Evolutionary conservation across 2,888 invertebrate genomes (phyloP).

Genomic region (Torymus aiolomorphi): DNA sequence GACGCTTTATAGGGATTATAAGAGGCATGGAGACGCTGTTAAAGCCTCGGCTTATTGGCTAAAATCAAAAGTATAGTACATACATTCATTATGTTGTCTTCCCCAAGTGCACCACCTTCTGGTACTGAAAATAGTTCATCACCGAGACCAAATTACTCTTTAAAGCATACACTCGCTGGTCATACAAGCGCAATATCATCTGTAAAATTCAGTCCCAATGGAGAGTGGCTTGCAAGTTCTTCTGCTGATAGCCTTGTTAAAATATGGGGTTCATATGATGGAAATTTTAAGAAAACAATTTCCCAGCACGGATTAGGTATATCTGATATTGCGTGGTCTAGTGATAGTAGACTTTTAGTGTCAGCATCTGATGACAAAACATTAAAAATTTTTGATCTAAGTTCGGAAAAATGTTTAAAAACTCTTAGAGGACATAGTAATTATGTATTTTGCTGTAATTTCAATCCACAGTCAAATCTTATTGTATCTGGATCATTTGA

Average conservation of each 20-base stretch:
- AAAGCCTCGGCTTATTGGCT: too few relatives aligned
- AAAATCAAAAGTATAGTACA: too few relatives aligned
- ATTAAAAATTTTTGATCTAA: constrained; percentile 96
- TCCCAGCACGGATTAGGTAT: constrained; percentile 98
- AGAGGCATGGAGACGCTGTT: too few relatives aligned
- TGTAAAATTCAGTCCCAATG: too few relatives aligned
- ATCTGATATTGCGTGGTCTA: constrained; percentile 99
- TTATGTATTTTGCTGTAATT: constrained; percentile 99
- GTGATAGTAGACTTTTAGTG: constrained; percentile 94
- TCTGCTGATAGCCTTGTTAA: constrained; percentile 98
- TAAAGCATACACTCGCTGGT: too few relatives aligned
- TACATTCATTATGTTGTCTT: too few relatives aligned
- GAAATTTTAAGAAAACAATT: constrained; percentile 98
- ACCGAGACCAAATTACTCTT: too few relatives aligned
- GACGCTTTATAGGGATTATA: too few relatives aligned
- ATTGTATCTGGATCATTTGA: constrained; percentile 99
- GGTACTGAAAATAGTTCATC: too few relatives aligned
- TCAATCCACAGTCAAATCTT: constrained; percentile 99
- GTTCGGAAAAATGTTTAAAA: constrained; percentile 96
- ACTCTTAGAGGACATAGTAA: constrained; percentile 99
- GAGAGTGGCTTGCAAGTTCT: too few relatives aligned
- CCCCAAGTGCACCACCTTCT: too few relatives aligned
- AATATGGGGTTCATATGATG: constrained; percentile 99
- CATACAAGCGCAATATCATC: too few relatives aligned
- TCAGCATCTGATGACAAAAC: constrained; percentile 98